Evolutionary conservation across 1,140 invertebrate species (phyloP), one percentile per base, ranked within the genome.

Genomic region (Drosophila lacertosa): DNA sequence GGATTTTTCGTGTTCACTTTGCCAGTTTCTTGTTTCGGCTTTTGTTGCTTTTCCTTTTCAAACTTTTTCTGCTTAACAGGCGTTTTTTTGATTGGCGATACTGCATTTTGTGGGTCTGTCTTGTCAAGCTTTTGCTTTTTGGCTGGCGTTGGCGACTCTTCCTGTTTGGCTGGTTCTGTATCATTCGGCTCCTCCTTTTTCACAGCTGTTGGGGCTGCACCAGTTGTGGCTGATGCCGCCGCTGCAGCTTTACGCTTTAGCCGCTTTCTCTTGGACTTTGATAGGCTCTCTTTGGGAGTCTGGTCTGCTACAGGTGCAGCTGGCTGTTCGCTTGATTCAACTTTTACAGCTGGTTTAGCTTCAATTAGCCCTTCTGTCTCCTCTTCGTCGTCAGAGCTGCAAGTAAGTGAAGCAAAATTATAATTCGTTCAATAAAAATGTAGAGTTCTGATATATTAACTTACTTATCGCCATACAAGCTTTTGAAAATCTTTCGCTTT

Each of bases 401-500:
- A 24, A 47, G 9, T 26, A 3, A 4, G 1, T 22, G 2, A 9
- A 1, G 2, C 7, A 92, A 92, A 91, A 4, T 7, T 7, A 15
- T 5, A 35, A 26, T 47, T 29, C 9, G 16, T n/a, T n/a, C 2
- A 32, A 39, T 1, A 2, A 9, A 6, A 16, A 3, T 50, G 35
- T 7, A 22, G 22, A 37, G 32, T 35, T 4, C 1, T 13, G 4
- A 26, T 0, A 1, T 6, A 22, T 16, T 1, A 2, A 53, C 70
- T 90, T 91, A 92, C 72, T 92, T 92, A 86, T 93, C 92, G 74
- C 91, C 93, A 83, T 95, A 98, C 32, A 98, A 91, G 90, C 96
- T 97, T n/a, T 94, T 93, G n/a, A 99, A 92, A 81, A 98, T 93
- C 92, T 97, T 98, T 74, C 93, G 94, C 91, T 98, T 98, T 0